These are phyloP conservation scores for Agelas oroides DNA, from an alignment of 37 sponge, comb jelly and placozoan genomes.

Conservation along the genomic window DNA sequence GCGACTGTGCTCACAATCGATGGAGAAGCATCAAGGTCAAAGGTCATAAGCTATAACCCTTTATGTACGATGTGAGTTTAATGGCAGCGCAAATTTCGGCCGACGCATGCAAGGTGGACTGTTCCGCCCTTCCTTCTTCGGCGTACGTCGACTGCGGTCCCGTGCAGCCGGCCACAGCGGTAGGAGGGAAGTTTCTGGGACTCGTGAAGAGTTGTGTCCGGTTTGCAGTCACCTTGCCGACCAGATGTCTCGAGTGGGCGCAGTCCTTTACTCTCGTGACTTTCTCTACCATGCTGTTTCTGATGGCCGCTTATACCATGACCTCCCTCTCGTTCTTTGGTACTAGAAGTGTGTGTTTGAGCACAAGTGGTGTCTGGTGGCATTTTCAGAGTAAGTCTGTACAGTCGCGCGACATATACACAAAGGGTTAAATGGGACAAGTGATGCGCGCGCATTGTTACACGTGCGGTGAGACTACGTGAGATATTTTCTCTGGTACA, in stretches of 20 bases:
- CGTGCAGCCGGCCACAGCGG: background rate
- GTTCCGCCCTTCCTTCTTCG: too few relatives aligned
- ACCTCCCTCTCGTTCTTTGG: slow-evolving; percentile 31
- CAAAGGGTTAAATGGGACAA: too few relatives aligned
- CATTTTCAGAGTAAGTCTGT: slow-evolving; percentile 2
- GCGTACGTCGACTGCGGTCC: background rate
- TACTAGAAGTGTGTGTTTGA: slow-evolving; percentile 25
- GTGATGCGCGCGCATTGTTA: too few relatives aligned
- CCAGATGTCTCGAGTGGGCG: slow-evolving; percentile 21
- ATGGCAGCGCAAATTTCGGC: too few relatives aligned
- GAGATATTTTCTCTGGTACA: too few relatives aligned
- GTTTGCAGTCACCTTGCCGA: background rate
- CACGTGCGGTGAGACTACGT: too few relatives aligned
- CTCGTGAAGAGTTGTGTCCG: background rate
- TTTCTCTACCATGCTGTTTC: slow-evolving; percentile 17
- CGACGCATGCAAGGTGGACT: too few relatives aligned
- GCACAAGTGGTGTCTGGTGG: slow-evolving; percentile 7
- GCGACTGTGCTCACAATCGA: too few relatives aligned
- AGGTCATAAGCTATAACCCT: too few relatives aligned
- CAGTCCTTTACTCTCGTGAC: slow-evolving; percentile 24
- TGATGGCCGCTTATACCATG: slow-evolving; percentile 10
- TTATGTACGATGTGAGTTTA: too few relatives aligned
- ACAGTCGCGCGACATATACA: too few relatives aligned
- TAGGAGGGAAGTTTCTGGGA: background rate
- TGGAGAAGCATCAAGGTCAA: too few relatives aligned